Base-by-base conservation (phyloP, 1,140 invertebrate genomes). In the Pseudomyrmex gracilis region DNA sequence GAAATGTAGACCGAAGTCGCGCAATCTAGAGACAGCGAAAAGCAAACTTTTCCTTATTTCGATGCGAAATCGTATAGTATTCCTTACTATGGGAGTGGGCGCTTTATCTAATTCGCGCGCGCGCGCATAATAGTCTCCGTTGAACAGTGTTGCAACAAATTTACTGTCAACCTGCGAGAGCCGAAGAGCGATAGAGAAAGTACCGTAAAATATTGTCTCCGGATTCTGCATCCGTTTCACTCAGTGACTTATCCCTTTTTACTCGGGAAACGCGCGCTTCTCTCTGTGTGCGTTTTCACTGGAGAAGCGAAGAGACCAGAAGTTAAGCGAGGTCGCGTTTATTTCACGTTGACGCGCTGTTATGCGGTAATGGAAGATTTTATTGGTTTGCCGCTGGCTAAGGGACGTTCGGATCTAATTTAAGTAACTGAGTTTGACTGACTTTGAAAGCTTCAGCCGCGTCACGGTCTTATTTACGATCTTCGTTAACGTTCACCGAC, bases 261-360 rank as follows among this genome's bases (percentile, higher is more conserved):
- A 47, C 34, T 2, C 66, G 5, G 34, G 5, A 34, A 34, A 34
- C 66, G 20, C 58, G 53, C 71, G 58, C 82, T 60, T 84, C 80
- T 74, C 57, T 73, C 60, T 83, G 53, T 82, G 24, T 66, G 77
- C 53, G 60, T 73, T 68, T 53, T 74, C 82, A 82, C 86, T 55
- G 57, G 67, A 80, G 68, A 84, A 57, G 34, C 66, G 49, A 61
- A 22, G 74, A 68, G 77, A 86, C 58, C 82, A 84, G 82, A 87
- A 87, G 86, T 87, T 87, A 87, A 87, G 86, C 85, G 74, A 74
- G 73, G 55, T 70, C 68, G 74, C 86, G 86, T 87, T 87, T 78
- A 84, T 87, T 87, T 87, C 86, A 82, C 82, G 70, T 80, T 86
- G 82, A 83, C 73, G 85, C 67, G 77, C 74, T 77, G 74, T 77